Evolutionary conservation across 1,140 invertebrate genomes (phyloP).

Genomic region (Drosophila micromelanica): DNA sequence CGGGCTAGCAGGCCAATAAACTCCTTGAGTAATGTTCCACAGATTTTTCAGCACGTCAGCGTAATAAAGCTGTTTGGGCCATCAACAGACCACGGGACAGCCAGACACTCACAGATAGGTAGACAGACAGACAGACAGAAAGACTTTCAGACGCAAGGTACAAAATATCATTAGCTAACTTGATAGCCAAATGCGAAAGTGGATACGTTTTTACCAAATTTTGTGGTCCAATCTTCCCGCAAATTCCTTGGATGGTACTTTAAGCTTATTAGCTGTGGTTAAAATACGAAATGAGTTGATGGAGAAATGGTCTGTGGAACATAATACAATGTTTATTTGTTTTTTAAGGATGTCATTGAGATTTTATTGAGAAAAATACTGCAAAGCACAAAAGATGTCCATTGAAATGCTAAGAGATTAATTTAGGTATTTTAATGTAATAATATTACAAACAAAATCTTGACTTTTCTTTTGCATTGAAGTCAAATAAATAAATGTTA

Average conservation of each 20-base stretch:
- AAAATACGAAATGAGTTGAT: neutral
- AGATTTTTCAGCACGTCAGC: conserved; percentile 76
- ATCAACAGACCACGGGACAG: conserved; percentile 6
- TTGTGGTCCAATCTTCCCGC: neutral
- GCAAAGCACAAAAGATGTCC: neutral
- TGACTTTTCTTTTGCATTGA: too few species aligned
- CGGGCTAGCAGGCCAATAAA: conserved; percentile 65
- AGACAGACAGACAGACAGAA: conserved; percentile 4
- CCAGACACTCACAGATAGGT: conserved; percentile 2
- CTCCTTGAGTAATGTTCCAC: conserved; percentile 73
- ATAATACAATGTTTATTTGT: neutral
- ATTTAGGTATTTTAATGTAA: too few species aligned
- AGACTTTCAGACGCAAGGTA: conserved; percentile 37
- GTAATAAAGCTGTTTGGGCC: conserved; percentile 70
- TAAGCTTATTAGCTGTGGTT: conserved; percentile 17
- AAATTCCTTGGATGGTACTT: conserved; percentile 10
- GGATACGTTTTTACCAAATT: conserved; percentile 25
- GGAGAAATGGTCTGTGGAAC: neutral
- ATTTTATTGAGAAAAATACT: neutral
- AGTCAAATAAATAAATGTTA: too few species aligned
- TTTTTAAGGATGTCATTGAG: neutral
- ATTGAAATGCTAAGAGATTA: neutral
- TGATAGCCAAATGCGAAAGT: conserved; percentile 40
- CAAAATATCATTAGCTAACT: conserved; percentile 65
- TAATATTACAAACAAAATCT: too few species aligned